These are phyloP conservation scores for Molothrus ater DNA, from an alignment of 2,797 vertebrate species.

Conservation along the genomic window DNA sequence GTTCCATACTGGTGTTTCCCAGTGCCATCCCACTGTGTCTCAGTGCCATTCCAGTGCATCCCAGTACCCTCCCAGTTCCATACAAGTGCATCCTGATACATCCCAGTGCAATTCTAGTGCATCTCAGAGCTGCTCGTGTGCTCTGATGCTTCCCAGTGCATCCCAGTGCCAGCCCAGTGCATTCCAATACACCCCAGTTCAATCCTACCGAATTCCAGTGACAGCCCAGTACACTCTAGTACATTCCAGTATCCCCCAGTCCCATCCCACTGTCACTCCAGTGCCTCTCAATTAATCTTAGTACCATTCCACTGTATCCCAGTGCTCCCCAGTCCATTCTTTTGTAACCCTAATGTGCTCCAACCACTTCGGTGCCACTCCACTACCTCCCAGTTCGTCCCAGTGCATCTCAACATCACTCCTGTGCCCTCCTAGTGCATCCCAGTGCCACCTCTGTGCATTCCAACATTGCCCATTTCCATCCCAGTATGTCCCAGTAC, in stretches of 20 bases:
- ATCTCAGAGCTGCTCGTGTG: background rate
- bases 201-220: background rate
- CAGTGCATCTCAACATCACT: background rate
- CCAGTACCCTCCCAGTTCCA: constrained; percentile 11
- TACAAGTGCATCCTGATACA: background rate
- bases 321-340: background rate
- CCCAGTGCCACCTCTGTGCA: background rate
- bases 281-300: background rate
- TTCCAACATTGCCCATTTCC: background rate
- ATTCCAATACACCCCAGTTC: background rate
- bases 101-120: background rate
- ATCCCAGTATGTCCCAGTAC: background rate
- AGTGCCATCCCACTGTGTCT: background rate
- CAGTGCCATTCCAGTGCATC: background rate
- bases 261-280: background rate
- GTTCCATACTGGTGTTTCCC: background rate
- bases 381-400: background rate
- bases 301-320: background rate
- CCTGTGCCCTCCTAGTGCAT: background rate
- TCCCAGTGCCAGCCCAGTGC: background rate
- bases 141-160: background rate
- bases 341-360: no score
- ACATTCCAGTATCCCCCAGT: background rate
- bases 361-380: background rate
- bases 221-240: background rate